Evolutionary conservation across 1,140 invertebrate genomes (phyloP).

Genomic region (Aradophagus sp.): DNA sequence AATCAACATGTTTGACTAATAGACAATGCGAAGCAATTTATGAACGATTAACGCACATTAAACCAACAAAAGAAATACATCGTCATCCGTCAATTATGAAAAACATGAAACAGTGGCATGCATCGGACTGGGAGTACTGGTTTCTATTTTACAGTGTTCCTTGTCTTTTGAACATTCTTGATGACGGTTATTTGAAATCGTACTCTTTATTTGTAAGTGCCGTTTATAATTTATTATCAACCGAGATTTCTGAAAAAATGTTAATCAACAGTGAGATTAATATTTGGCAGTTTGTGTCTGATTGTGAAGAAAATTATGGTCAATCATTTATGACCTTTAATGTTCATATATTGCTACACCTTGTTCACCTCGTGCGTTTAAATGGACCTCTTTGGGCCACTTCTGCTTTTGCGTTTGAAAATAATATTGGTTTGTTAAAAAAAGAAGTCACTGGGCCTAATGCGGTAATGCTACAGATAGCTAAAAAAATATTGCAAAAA

Average conservation of each 20-base stretch:
- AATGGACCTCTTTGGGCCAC: constrained; percentile 43
- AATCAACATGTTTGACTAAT: constrained; percentile 3
- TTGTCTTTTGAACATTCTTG: constrained; percentile 3
- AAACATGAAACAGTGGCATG: constrained; percentile 25
- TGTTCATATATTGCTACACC: constrained; percentile 29
- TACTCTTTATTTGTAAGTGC: constrained; percentile 16
- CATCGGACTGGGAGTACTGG: constrained; percentile 36
- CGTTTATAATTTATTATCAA: constrained; percentile 21
- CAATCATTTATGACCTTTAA: constrained; percentile 39
- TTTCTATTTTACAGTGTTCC: constrained; percentile 29
- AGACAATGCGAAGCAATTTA: constrained; percentile 1
- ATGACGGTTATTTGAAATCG: constrained; percentile 14
- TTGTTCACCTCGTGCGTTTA: constrained; percentile 6
- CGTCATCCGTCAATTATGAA: constrained; percentile 13
- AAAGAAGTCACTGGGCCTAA: constrained; percentile 13
- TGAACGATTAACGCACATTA: constrained; percentile 3
- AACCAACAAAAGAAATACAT: constrained; percentile 30
- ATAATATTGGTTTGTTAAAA: constrained; percentile 29
- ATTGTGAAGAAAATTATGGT: constrained; percentile 27
- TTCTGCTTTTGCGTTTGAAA: constrained; percentile 39
- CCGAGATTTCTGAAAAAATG: constrained; percentile 7
- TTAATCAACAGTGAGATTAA: constrained; percentile 21
- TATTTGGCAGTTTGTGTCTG: constrained; percentile 27
- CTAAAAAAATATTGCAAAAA: constrained; percentile 3
- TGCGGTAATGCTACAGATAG: constrained; percentile 18